Base-by-base conservation (phyloP, 1,140 invertebrate species). In the Drosophila sucinea region DNA sequence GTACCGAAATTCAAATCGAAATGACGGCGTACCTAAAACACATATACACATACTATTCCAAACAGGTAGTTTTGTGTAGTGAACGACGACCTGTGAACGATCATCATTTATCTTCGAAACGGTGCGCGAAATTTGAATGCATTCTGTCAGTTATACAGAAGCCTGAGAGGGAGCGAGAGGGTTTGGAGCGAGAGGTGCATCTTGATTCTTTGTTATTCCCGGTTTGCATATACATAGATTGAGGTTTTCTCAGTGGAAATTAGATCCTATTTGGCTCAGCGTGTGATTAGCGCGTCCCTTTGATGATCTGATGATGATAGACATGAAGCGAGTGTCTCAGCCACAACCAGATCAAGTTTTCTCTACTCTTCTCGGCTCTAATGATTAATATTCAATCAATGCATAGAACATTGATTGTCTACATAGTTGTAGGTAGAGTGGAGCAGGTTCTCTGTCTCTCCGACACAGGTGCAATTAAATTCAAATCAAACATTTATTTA, bases 401-500 rank as follows among this genome's bases (percentile, higher is more conserved):
- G 63, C 58, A 70, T 66, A 70, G 25, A n/a, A 55, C 38, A 38
- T 58, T 17, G 17, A 17, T 17, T 17, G 17, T 17, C 17, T 17
- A n/a, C n/a, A n/a, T n/a, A 17, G 17, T 17, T 30, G 33, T n/a
- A 47, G 47, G 69, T 73, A 54, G 71, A 11, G 33, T 67, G 60
- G 10, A 61, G 66, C 68, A 58, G 60, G 64, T 73, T 67, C 61
- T 67, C 57, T 55, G 35, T 6, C 35, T 40, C 41, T 17, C 33
- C 33, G 62, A 54, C 32, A 25, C n/a, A 58, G 56, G 33, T 41
- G 77, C 85, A 89, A 89, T 89, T 89, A 90, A 89, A 89, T 89
- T 90, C 81, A 89, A 89, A 89, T 89, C 84, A 89, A 89, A 84
- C 73, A 89, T 90, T 89, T 89, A 89, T 89, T 89, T 90, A 89